Evolutionary conservation across 2,797 vertebrate species (phyloP), one percentile per base, ranked within the genome.

Genomic region (Threskiornis aethiopicus): DNA sequence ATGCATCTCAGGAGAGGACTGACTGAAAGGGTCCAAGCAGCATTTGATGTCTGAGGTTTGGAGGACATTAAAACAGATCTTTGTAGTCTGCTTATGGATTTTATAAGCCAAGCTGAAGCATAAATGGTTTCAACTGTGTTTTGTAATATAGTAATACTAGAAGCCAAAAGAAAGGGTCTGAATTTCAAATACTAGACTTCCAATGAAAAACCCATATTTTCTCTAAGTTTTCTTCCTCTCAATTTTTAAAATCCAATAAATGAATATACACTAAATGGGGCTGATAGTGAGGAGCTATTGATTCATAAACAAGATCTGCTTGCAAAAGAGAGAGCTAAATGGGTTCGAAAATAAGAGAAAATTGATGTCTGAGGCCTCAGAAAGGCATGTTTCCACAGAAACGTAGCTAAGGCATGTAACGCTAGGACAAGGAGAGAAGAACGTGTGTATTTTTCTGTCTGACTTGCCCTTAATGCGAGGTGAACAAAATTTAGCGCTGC

Each of bases 211-310:
- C 29, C 21, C 18, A 0, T 57, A 75, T 93, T 89, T 94, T 90
- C 35, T 84, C 57, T 58, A 71, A 71, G 39, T n/a, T 70, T 61
- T 47, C 65, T 84, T 87, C 66, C 80, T 73, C 42, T 80, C 49
- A 25, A 10, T 87, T 95, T 96, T 71, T 73, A 49, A 97, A 96
- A 96, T 89, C 59, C 92, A 81, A 44, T 93, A 94, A 86, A 89
- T 84, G 39, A 86, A 91, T 52, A 65, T 37, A 33, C 54, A 29
- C 33, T 67, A 92, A 96, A 64, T 54, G 87, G n/a, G 42, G 64
- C 37, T 83, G 71, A 61, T 39, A 46, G 89, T 65, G 61, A 71
- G 91, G 89, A 94, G 71, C 67, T 90, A 96, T 92, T 75, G 92
- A 91, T 95, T 93, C 79, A 39, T 76, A 86, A 71, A 64, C 71